phyloP scores from a whole-genome alignment of 2,113 vertebrate species.

The Sylvietta virens region DNA sequence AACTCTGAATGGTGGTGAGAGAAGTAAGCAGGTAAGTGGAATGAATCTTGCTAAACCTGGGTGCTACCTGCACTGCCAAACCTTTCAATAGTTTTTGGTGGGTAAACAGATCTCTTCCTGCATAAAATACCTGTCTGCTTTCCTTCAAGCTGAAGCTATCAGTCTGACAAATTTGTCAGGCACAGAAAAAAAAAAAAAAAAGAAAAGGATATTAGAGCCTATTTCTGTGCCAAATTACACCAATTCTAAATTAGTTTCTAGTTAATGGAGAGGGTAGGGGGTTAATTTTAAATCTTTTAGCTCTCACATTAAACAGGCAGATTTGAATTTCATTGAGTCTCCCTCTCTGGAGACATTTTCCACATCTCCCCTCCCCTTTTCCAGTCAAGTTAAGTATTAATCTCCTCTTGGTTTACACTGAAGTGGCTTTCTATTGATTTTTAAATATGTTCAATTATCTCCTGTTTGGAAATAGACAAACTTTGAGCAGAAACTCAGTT shows the following conservation, averaged over 20 bases:
- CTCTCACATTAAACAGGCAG: slow-evolving; percentile 13
- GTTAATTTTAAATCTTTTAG: slow-evolving; percentile 32
- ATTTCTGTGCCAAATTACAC: neutral
- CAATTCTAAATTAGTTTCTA: neutral
- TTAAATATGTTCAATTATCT: slow-evolving; percentile 31
- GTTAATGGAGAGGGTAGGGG: neutral
- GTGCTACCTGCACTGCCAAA: neutral
- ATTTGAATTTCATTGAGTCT: slow-evolving; percentile 15
- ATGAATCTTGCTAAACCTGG: neutral
- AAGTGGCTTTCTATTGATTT: slow-evolving; percentile 54
- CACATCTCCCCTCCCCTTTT: neutral
- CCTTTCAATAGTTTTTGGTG: neutral
- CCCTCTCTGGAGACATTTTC: neutral
- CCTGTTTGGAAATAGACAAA: slow-evolving; percentile 25
- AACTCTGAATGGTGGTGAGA: neutral
- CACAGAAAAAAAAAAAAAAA: neutral
- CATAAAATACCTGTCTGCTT: neutral
- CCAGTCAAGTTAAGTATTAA: slow-evolving; percentile 52
- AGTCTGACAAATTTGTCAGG: neutral
- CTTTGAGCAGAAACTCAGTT: neutral
- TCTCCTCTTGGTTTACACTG: slow-evolving; percentile 18
- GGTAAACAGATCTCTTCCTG: neutral
- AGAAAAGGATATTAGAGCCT: neutral
- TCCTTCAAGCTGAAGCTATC: neutral
- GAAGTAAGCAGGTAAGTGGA: fast-evolving